Evolutionary conservation across 1,140 invertebrate genomes (phyloP).

Genomic region (Agrilus planipennis): DNA sequence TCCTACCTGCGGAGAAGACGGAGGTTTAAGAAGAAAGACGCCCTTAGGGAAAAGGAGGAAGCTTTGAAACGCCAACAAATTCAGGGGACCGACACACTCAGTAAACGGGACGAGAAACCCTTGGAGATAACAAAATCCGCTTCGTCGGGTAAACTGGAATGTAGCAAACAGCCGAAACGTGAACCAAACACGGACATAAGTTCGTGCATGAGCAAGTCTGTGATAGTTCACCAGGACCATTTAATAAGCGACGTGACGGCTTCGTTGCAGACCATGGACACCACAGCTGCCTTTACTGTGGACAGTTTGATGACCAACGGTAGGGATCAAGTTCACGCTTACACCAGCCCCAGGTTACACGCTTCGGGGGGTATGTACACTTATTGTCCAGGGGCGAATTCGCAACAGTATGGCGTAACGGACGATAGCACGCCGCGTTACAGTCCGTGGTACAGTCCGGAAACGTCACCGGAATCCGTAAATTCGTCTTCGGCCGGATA

Average conservation of each 20-base stretch:
- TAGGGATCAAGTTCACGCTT: constrained; percentile 30
- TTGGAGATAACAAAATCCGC: constrained; percentile 35
- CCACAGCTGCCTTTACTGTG: constrained; percentile 38
- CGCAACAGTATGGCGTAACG: constrained; percentile 42
- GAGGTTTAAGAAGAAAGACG: constrained; percentile 95
- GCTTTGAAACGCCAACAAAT: constrained; percentile 70
- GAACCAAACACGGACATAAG: constrained; percentile 45
- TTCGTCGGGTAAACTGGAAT: constrained; percentile 45
- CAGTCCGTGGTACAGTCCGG: constrained; percentile 41
- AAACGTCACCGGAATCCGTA: constrained; percentile 42
- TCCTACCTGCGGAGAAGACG: constrained; percentile 82
- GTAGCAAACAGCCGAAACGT: constrained; percentile 49
- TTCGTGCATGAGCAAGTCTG: constrained; percentile 31
- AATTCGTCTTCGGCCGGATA: constrained; percentile 27
- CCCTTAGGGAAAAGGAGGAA: constrained; percentile 76
- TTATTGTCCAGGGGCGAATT: constrained; percentile 34
- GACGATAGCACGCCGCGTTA: constrained; percentile 38
- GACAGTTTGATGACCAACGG: constrained; percentile 40
- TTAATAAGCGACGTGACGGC: constrained; percentile 34
- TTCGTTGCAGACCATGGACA: constrained; percentile 36
- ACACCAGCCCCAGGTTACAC: constrained; percentile 37
- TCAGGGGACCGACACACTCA: constrained; percentile 34
- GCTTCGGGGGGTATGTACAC: constrained; percentile 35
- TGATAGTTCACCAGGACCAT: constrained; percentile 38
- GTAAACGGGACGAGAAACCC: constrained; percentile 37